Evolutionary conservation across 2,888 invertebrate genomes (phyloP), one percentile per base, ranked within the genome.

Genomic region (Catocala nupta): DNA sequence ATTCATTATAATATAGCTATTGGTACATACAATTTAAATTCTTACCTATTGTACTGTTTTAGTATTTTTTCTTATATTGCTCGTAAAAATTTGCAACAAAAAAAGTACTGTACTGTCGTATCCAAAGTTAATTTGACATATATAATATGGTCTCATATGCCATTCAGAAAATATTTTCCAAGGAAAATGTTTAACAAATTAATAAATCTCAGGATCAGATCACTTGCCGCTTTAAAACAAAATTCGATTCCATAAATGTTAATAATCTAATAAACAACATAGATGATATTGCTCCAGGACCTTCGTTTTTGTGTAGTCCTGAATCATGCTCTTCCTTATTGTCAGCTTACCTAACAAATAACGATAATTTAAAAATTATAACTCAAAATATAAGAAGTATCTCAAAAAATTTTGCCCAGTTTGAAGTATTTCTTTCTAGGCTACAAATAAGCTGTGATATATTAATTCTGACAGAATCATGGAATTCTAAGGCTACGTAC

Each of bases 381-480:
- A 51, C 51, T 1, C 51, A 51, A 39, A 51, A 51, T 51, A 51
- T 51, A 33, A 51, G 51, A 39, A 51, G 51, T 12, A 51, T 51
- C 1, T 13, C 34, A 7, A 12, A 13, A 43, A n/a, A 51, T 33
- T 12, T 39, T 39, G 8, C 9, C 12, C 33, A 51, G 12, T 51
- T 51, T 39, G 39, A 51, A 39, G 39, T 51, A 2, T n/a, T 51
- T 5, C 13, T 51, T 5, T 12, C 51, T 13, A 36, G 51, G 11
- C 9, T 51, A 5, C 6, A 51, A 5, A 9, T 13, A 39, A n/a
- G 5, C 5, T 50, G 50, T 39, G 39, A 51, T 33, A 39, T 51
- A 36, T 12, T 33, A 5, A 51, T 51, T 5, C 51, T 50, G 5
- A 50, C 50, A 6, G 50, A 50, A 50, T 11, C 50, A 5, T 50